Percentiles rank a stretch among this genome's conserved stretches.
These are phyloP conservation scores for Asobara japonica DNA, from an alignment of 1,140 invertebrate species.

Conservation along the genomic window DNA sequence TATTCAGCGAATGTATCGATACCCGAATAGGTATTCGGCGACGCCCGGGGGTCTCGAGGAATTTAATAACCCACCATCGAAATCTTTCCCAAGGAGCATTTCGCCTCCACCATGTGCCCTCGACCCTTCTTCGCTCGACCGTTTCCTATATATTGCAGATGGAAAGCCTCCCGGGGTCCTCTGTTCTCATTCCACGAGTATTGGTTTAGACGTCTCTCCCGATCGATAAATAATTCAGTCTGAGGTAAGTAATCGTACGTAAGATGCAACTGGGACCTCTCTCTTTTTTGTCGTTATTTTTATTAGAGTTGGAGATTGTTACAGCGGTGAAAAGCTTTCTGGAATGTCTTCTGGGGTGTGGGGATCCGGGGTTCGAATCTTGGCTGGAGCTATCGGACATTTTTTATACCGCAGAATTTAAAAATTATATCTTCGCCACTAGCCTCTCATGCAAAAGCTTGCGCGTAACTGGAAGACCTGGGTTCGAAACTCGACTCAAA, in stretches of 20 bases:
- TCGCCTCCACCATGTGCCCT: neutral
- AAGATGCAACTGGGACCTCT: neutral
- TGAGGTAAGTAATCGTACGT: conserved; percentile 13
- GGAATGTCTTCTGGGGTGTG: too few relatives aligned
- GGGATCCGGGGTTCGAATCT: too few relatives aligned
- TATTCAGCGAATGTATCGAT: conserved; percentile 68
- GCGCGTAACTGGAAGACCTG: too few relatives aligned
- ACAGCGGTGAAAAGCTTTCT: too few relatives aligned
- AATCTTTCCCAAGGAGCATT: conserved; percentile 53
- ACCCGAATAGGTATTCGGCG: conserved; percentile 61
- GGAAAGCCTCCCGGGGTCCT: neutral
- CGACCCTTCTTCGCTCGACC: conserved; percentile 42
- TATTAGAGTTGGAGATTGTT: neutral
- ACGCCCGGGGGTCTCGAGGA: conserved; percentile 59
- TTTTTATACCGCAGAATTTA: too few relatives aligned
- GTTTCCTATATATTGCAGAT: conserved; percentile 12
- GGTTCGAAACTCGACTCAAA: too few relatives aligned
- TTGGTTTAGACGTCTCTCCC: conserved; percentile 17
- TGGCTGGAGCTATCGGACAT: too few relatives aligned
- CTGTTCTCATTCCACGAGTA: neutral
- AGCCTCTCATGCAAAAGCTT: too few relatives aligned
- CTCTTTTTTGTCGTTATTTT: neutral
- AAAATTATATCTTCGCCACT: too few relatives aligned
- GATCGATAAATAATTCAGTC: conserved; percentile 58
- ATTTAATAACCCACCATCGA: conserved; percentile 66